A percentile compares a stretch with the other conserved stretches of the same genome.
Conservation (phyloP, 1,140 invertebrate species). For the Lepidurus arcticus region DNA sequence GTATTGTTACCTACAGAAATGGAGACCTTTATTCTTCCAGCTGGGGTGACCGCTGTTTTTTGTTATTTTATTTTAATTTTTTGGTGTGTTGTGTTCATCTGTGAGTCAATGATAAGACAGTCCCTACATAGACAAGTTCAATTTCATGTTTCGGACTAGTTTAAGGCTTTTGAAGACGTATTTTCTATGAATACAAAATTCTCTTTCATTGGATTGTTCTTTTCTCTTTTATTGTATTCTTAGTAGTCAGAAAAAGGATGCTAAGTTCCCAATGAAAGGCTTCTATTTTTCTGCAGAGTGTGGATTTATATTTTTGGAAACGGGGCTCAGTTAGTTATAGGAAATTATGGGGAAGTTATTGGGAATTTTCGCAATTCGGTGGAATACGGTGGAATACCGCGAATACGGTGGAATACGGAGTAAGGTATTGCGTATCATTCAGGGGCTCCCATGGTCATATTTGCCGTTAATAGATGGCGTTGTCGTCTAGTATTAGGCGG, state of each 20-base stretch:
- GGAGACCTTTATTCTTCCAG: not conserved
- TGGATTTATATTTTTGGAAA: not conserved
- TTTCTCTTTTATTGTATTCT: not conserved
- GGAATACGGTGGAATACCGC: not conserved
- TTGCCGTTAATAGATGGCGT: not conserved
- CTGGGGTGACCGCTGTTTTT: conserved; percentile 7
- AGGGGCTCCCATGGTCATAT: not conserved
- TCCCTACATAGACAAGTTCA: conserved; percentile 4
- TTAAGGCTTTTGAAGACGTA: too few relatives aligned
- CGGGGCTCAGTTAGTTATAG: not conserved
- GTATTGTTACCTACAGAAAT: not conserved
- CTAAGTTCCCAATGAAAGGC: not conserved
- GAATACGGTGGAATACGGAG: not conserved
- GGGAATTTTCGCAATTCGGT: not conserved
- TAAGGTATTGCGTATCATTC: not conserved
- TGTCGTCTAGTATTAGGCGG: not conserved
- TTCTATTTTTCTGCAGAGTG: not conserved
- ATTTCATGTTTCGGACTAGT: not conserved
- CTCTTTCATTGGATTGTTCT: not conserved
- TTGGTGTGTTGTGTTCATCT: not conserved
- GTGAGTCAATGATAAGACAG: not conserved
- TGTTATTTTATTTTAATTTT: not conserved
- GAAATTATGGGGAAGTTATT: not conserved
- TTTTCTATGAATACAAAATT: too few relatives aligned
- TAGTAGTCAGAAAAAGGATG: not conserved